These are phyloP conservation scores for Pocillopora verrucosa DNA, from an alignment of 64 coral and sea anemone species.

Conservation along the genomic window DNA sequence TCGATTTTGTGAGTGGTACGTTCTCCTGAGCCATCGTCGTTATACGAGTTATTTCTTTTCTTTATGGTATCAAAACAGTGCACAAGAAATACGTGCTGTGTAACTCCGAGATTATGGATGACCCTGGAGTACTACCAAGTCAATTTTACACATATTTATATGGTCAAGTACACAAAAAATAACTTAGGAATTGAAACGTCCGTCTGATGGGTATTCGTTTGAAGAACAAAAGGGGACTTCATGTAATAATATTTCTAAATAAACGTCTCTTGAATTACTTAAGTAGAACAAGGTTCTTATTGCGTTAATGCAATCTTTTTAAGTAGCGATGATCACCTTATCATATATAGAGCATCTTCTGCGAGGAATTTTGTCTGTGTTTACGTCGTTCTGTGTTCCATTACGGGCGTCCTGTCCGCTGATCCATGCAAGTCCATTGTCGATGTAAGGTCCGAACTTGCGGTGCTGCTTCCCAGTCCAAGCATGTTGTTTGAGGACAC, in stretches of 20 bases:
- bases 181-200: conserved; percentile 17
- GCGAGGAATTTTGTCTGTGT: neutral
- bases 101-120: neutral
- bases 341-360: conserved; percentile 17
- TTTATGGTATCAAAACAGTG: neutral
- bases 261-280: neutral
- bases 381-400: conserved; percentile 40
- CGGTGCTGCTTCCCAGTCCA: conserved; percentile 13
- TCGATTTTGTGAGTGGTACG: neutral
- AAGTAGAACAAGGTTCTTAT: neutral
- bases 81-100: neutral
- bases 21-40: neutral
- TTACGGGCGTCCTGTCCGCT: conserved; percentile 12
- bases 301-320: neutral
- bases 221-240: neutral
- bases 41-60: neutral
- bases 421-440: conserved; percentile 20
- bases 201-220: neutral
- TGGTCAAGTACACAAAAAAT: neutral
- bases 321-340: conserved; percentile 17
- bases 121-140: neutral
- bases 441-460: conserved; percentile 47
- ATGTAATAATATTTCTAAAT: neutral
- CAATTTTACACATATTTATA: neutral
- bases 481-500: conserved; percentile 58